Percentiles rank a stretch among this genome's conserved stretches.
These are phyloP conservation scores for Oreohelix idahoensis DNA, from an alignment of 1,140 invertebrate species.

Conservation along the genomic window DNA sequence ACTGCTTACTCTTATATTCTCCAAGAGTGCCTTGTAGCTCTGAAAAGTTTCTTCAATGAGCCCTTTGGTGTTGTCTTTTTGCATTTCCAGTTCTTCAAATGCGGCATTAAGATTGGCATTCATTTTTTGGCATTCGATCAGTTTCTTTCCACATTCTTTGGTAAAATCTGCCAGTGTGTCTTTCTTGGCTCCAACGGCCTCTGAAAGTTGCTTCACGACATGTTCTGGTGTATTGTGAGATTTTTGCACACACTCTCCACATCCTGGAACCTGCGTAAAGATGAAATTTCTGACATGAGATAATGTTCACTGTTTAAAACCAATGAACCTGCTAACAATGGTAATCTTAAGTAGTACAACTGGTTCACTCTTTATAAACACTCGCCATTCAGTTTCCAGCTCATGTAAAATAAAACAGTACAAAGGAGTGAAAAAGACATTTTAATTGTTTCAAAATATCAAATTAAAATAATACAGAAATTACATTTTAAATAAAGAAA, in stretches of 20 bases:
- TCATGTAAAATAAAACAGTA: too few species aligned
- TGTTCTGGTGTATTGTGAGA: conserved; percentile 85
- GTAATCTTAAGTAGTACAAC: too few species aligned
- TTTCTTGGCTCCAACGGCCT: conserved; percentile 77
- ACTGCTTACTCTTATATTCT: conserved; percentile 78
- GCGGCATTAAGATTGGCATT: conserved; percentile 82
- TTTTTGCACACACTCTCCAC: conserved; percentile 89
- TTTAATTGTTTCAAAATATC: too few species aligned
- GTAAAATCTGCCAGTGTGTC: conserved; percentile 84
- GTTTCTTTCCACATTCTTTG: conserved; percentile 80
- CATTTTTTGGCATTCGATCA: conserved; percentile 83
- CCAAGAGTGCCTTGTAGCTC: conserved; percentile 85
- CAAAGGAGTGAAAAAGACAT: too few species aligned
- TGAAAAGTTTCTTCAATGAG: conserved; percentile 88
- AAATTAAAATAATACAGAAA: too few species aligned
- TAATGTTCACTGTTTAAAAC: too few species aligned
- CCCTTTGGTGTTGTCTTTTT: conserved; percentile 88
- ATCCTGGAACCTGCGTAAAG: conserved; percentile 26
- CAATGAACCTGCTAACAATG: too few species aligned
- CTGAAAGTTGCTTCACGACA: conserved; percentile 81
- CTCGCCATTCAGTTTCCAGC: too few species aligned
- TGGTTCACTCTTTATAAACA: too few species aligned
- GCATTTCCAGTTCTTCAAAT: conserved; percentile 87
- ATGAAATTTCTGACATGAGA: not conserved
- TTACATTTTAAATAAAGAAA: too few species aligned